Conservation (phyloP, 2,888 invertebrate genomes). For the Oscheius sp. region DNA sequence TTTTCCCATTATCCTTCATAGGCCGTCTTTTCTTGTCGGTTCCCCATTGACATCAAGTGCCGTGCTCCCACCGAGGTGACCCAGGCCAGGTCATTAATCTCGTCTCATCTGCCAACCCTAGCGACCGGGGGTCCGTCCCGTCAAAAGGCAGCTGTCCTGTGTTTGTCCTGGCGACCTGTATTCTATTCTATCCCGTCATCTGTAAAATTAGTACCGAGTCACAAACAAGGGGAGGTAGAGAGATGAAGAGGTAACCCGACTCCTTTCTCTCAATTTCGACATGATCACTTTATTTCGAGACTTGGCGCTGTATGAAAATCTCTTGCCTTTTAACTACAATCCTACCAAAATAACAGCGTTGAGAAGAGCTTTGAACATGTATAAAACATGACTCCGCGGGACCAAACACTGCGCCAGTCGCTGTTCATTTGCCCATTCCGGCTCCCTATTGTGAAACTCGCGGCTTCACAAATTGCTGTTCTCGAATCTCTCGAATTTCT, state of each 20-base stretch:
- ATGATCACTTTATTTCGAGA: background rate
- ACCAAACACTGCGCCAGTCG: conserved; percentile 21
- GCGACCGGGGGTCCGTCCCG: background rate
- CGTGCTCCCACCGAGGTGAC: conserved; percentile 23
- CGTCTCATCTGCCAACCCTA: conserved; percentile 28
- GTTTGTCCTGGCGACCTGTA: conserved; percentile 27
- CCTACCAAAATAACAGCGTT: conserved; percentile 1
- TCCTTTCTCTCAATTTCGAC: background rate
- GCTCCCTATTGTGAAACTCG: conserved; percentile 10
- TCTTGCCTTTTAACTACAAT: background rate
- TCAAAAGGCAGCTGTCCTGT: conserved; percentile 28
- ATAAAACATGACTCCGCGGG: conserved; percentile 26
- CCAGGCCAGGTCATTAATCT: conserved; percentile 27
- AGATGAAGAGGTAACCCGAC: too few relatives aligned
- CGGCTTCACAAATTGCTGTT: conserved; percentile 4
- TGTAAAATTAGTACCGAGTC: conserved; percentile 13
- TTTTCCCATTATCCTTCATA: background rate
- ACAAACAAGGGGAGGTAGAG: background rate
- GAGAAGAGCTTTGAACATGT: conserved; percentile 21
- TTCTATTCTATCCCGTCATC: conserved; percentile 12
- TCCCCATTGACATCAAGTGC: conserved; percentile 20
- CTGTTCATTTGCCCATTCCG: conserved; percentile 29
- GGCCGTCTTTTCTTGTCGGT: background rate
- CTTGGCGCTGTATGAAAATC: background rate
- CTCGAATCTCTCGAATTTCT: background rate